A percentile compares a stretch with the other conserved stretches of the same genome.
These are phyloP conservation scores for Neostethus bicornis DNA, from an alignment of 2,797 vertebrate species.

Conservation along the genomic window DNA sequence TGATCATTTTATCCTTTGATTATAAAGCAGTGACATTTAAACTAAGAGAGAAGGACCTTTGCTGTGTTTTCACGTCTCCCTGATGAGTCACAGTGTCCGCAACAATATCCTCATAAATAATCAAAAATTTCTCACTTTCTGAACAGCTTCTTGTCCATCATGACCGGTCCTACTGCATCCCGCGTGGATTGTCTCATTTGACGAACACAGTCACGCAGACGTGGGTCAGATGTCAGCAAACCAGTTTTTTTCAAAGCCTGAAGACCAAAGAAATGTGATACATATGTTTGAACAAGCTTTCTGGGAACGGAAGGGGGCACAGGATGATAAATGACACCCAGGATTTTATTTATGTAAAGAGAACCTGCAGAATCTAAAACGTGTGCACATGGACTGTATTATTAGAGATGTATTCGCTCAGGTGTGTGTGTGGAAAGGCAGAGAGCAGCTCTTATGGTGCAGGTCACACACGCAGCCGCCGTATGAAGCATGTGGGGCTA, in stretches of 20 bases:
- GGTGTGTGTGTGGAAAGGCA: background rate
- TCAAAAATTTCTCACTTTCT: slow-evolving; percentile 76
- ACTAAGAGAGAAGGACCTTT: background rate
- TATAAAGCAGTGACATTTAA: slow-evolving; percentile 1
- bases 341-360: slow-evolving; percentile 6
- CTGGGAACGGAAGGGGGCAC: background rate
- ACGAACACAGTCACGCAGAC: slow-evolving; percentile 85
- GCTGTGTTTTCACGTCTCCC: background rate
- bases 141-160: slow-evolving; percentile 88
- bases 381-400: slow-evolving; percentile 1
- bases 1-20: background rate
- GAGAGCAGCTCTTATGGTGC: background rate
- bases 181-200: slow-evolving; percentile 79
- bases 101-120: slow-evolving; percentile 16
- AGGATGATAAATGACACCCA: background rate
- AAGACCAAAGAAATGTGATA: slow-evolving; percentile 8
- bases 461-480: slow-evolving; percentile 34
- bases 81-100: background rate
- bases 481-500: slow-evolving; percentile 46
- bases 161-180: slow-evolving; percentile 77
- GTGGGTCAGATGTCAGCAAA: too few species aligned
- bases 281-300: background rate
- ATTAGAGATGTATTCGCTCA: slow-evolving; percentile 16
- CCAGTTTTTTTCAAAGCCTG: slow-evolving; percentile 87
- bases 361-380: slow-evolving; percentile 13